Evolutionary conservation across 2,113 vertebrate species (phyloP).

Genomic region (Calonectris borealis): DNA sequence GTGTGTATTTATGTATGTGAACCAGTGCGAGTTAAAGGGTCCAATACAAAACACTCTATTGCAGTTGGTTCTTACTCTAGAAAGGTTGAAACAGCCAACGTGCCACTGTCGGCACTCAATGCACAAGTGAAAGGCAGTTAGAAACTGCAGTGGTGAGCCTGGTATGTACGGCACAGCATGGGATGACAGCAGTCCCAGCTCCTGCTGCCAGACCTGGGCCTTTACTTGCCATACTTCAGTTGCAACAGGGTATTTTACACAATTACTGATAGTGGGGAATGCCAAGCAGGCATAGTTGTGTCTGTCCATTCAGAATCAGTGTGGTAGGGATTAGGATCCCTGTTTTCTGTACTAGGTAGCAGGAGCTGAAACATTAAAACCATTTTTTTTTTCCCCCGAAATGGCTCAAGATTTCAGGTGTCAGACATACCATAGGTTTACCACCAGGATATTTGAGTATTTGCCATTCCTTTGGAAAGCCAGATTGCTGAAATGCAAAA

Average conservation of each 20-base stretch:
- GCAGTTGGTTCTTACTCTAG: background rate
- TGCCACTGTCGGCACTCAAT: background rate
- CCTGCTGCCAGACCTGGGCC: background rate
- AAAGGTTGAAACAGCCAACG: background rate
- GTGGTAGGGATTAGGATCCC: fast-evolving
- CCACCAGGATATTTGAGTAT: background rate
- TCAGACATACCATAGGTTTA: background rate
- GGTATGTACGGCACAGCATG: background rate
- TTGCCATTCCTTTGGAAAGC: background rate
- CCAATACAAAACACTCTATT: background rate
- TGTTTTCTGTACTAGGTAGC: background rate
- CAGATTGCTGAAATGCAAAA: background rate
- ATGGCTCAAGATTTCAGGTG: background rate
- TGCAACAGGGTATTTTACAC: background rate
- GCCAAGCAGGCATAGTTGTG: background rate
- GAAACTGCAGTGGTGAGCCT: background rate
- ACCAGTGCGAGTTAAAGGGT: background rate
- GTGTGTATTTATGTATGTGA: background rate
- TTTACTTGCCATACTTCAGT: background rate
- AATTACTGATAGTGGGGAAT: background rate
- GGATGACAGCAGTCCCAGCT: background rate
- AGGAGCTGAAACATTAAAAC: background rate
- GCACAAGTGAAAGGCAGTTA: background rate
- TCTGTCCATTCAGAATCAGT: background rate
- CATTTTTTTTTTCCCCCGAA: background rate